These are phyloP conservation scores for Zaprionus davidi DNA, from an alignment of 1,140 invertebrate species.

Conservation along the genomic window DNA sequence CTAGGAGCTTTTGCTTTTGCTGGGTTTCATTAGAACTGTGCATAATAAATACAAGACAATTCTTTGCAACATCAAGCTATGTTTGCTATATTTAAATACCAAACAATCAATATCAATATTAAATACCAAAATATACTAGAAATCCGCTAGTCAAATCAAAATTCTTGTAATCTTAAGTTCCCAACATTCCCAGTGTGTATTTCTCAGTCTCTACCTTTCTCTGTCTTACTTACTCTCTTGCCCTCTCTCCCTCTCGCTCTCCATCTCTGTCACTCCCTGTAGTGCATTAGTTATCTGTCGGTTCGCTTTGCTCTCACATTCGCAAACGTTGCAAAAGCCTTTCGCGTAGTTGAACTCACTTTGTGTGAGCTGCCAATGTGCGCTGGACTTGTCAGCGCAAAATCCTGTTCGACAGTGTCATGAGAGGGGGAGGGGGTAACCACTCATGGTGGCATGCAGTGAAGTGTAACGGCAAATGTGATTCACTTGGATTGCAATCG, in stretches of 20 bases:
- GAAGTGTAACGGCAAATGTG: constrained; percentile 29
- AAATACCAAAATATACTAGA: too few species aligned
- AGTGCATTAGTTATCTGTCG: background rate
- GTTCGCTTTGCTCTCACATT: background rate
- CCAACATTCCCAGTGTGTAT: background rate
- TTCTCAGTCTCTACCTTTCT: background rate
- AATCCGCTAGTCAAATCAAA: too few species aligned
- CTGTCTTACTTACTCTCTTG: background rate
- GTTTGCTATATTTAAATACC: too few species aligned
- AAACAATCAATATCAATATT: too few species aligned
- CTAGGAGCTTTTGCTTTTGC: too few species aligned
- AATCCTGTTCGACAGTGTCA: constrained; percentile 14
- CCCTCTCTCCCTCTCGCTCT: too few species aligned
- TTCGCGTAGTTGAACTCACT: constrained; percentile 1
- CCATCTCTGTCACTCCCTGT: background rate
- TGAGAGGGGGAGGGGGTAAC: background rate
- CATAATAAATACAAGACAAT: too few species aligned
- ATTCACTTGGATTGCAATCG: constrained; percentile 34
- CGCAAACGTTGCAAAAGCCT: constrained; percentile 7
- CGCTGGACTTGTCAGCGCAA: background rate
- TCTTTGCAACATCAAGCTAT: too few species aligned
- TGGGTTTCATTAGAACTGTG: too few species aligned
- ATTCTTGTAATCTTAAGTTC: too few species aligned
- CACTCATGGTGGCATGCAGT: constrained; percentile 7
- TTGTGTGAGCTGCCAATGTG: background rate